phyloP scores from a whole-genome alignment of 2,888 invertebrate genomes.

The Timema podura region DNA sequence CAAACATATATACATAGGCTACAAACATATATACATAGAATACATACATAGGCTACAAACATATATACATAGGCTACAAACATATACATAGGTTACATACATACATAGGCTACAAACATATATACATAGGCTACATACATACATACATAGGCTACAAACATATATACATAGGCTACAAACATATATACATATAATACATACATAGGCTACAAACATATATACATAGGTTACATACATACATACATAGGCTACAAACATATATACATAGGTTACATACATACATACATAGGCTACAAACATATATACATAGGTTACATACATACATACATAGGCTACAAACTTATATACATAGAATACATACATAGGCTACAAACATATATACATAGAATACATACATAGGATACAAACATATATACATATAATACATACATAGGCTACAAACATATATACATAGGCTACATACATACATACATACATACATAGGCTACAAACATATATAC shows the following conservation, averaged over 20 bases:
- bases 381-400: neutral
- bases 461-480: too few relatives aligned
- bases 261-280: neutral
- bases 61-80: neutral
- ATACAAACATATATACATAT: neutral
- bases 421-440: too few relatives aligned
- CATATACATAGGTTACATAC: neutral
- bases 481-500: neutral
- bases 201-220: neutral
- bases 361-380: neutral
- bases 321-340: neutral
- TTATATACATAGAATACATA: too few relatives aligned
- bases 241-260: neutral
- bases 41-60: neutral
- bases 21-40: neutral
- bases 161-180: neutral
- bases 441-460: too few relatives aligned
- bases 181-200: neutral
- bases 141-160: conserved; percentile 1
- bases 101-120: too few relatives aligned
- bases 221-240: too few relatives aligned
- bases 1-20: too few relatives aligned
- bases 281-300: neutral
- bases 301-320: neutral
- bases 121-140: neutral